phyloP scores from a whole-genome alignment of 2,113 vertebrate species.

The Pyxicephalus adspersus region DNA sequence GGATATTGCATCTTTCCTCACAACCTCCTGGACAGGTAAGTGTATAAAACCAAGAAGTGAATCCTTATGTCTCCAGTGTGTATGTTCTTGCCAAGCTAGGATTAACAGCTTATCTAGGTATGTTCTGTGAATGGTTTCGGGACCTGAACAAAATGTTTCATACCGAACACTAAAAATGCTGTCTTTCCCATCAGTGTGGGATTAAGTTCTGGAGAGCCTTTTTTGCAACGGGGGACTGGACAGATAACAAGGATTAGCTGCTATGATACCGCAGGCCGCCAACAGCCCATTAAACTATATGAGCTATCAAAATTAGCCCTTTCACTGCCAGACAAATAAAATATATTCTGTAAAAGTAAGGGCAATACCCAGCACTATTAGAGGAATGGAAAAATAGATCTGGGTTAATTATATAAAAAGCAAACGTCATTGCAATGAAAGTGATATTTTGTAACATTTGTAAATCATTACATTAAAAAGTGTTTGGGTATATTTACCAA shows the following conservation, averaged over 20 bases:
- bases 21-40: slow-evolving; percentile 38
- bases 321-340: slow-evolving; percentile 20
- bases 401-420: slow-evolving; percentile 11
- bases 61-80: slow-evolving; percentile 35
- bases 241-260: slow-evolving; percentile 55
- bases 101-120: slow-evolving; percentile 53
- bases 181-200: slow-evolving; percentile 46
- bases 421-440: not conserved
- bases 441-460: too few relatives aligned
- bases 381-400: slow-evolving; percentile 6
- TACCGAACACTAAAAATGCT: slow-evolving; percentile 45
- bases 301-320: slow-evolving; percentile 37
- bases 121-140: slow-evolving; percentile 43
- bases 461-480: too few relatives aligned
- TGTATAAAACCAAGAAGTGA: slow-evolving; percentile 30
- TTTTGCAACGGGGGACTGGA: slow-evolving; percentile 49
- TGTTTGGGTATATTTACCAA: too few relatives aligned
- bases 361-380: not conserved
- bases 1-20: slow-evolving; percentile 10
- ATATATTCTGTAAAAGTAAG: not conserved
- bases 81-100: slow-evolving; percentile 38
- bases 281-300: slow-evolving; percentile 48
- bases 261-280: slow-evolving; percentile 37
- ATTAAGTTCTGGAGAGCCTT: slow-evolving; percentile 46
- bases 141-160: slow-evolving; percentile 55